Conservation (phyloP, 1,140 invertebrate genomes). For the Conus ventricosus region DNA sequence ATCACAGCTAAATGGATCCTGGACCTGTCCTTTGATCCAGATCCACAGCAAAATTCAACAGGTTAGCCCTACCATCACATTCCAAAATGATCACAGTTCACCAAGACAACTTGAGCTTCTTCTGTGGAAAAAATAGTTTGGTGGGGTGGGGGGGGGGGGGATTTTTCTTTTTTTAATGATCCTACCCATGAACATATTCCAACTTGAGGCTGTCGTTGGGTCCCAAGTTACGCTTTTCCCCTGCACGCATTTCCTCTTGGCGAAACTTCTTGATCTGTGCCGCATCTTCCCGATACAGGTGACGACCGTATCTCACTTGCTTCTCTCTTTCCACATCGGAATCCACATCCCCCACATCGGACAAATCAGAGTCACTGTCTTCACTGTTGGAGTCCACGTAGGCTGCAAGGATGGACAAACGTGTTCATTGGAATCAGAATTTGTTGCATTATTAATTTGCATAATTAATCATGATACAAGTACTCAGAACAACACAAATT, state of each 20-base stretch:
- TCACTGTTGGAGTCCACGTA: conserved; percentile 74
- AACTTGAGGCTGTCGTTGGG: conserved; percentile 70
- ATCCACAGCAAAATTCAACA: no score
- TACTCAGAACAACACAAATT: no score
- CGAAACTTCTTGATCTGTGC: conserved; percentile 62
- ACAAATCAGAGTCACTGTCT: conserved; percentile 73
- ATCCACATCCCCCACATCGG: conserved; percentile 73
- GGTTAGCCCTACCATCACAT: no score
- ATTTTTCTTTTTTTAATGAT: background rate
- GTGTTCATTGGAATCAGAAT: background rate
- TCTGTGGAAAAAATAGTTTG: background rate
- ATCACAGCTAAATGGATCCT: no score
- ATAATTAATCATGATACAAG: no score
- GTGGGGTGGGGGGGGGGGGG: no score
- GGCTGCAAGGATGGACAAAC: conserved; percentile 53
- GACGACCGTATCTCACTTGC: conserved; percentile 69
- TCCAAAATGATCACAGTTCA: background rate
- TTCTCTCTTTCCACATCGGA: conserved; percentile 74
- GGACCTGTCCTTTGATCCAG: no score
- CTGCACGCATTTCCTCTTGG: conserved; percentile 61
- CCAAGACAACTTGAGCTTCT: background rate
- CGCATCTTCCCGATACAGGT: conserved; percentile 71
- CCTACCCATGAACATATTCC: conserved; percentile 73
- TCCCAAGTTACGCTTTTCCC: conserved; percentile 68
- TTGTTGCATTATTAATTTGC: no score